Evolutionary conservation across 37 sponge, comb jelly and placozoan genomes (phyloP).

Genomic region (Haliclona indistincta): DNA sequence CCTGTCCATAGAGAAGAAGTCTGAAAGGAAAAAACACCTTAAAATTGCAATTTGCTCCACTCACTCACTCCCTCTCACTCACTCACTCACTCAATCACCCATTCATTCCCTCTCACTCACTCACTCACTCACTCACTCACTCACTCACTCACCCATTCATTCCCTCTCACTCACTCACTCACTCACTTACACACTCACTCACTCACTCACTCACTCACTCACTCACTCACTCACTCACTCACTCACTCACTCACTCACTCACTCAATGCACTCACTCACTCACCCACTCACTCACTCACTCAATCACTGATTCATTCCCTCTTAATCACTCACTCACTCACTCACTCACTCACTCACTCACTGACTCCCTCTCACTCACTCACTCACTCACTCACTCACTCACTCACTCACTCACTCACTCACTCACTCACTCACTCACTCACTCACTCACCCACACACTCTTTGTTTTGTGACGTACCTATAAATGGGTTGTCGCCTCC

Average conservation of each 20-base stretch:
- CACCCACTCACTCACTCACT: too few species aligned
- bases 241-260: conserved; percentile 31
- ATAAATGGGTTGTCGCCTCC: conserved; percentile 94
- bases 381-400: conserved; percentile 35
- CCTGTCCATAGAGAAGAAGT: conserved; percentile 40
- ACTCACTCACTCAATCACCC: too few species aligned
- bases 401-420: conserved; percentile 30
- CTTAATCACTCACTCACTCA: too few species aligned
- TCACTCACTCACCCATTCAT: too few species aligned
- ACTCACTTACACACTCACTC: too few species aligned
- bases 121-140: conserved; percentile 31
- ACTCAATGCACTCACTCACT: too few species aligned
- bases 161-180: too few species aligned
- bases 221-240: conserved; percentile 35
- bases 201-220: conserved; percentile 35
- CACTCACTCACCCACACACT: neutral
- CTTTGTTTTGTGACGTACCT: conserved; percentile 27
- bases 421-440: conserved; percentile 9
- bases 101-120: too few species aligned
- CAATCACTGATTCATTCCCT: too few species aligned
- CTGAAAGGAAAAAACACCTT: conserved; percentile 32
- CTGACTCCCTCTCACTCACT: conserved; percentile 30
- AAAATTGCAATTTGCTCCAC: too few species aligned
- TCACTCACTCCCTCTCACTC: too few species aligned
- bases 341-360: conserved; percentile 32